Percentiles rank a stretch among this genome's conserved stretches.
phyloP scores from a whole-genome alignment of 2,113 vertebrate genomes.

The Orthonyx spaldingii region DNA sequence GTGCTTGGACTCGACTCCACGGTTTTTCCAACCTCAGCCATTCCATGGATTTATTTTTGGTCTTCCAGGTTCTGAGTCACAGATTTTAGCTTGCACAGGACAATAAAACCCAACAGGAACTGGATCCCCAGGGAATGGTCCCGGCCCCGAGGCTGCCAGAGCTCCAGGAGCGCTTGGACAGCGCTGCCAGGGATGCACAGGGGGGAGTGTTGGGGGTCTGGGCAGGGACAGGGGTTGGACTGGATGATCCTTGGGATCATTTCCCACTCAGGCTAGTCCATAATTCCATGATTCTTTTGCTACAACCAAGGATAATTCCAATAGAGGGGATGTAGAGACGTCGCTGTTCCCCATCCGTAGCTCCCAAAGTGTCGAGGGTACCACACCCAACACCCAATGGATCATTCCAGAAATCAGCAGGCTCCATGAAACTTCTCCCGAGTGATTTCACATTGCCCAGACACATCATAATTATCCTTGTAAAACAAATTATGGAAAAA shows the following conservation, averaged over 20 bases:
- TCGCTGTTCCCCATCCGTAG: fast-evolving
- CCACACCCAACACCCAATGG: not conserved
- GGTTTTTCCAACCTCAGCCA: not conserved
- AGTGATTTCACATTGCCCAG: not conserved
- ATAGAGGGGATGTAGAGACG: fast-evolving
- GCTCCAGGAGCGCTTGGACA: not conserved
- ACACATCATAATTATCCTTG: not conserved
- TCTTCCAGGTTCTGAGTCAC: fast-evolving
- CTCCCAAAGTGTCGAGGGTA: not conserved
- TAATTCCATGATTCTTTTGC: not conserved
- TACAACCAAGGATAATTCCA: too few relatives aligned
- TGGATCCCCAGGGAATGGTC: not conserved
- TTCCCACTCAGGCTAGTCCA: not conserved
- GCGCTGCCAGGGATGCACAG: not conserved
- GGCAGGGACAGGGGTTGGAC: not conserved
- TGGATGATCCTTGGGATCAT: not conserved
- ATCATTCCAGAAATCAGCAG: not conserved
- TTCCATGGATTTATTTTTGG: not conserved
- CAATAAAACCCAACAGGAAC: not conserved
- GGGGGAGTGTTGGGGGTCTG: not conserved
- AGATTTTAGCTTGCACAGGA: not conserved
- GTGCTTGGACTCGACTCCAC: too few relatives aligned
- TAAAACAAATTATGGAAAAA: not conserved
- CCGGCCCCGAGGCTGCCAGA: not conserved
- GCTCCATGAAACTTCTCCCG: not conserved